These are phyloP conservation scores for Atherinomorus stipes DNA, from an alignment of 2,113 vertebrate species.

Conservation along the genomic window DNA sequence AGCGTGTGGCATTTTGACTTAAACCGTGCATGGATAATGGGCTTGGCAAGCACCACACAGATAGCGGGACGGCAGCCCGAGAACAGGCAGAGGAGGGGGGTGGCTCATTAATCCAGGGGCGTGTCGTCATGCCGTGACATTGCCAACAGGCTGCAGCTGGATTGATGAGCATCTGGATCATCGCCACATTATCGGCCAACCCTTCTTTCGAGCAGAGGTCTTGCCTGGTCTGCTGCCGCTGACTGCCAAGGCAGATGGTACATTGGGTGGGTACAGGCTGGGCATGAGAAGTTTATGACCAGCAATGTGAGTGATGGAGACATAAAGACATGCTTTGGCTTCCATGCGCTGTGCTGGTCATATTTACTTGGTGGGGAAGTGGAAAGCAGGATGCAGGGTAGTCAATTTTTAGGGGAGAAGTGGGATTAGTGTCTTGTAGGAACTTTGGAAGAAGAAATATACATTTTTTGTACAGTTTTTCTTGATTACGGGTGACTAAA, in stretches of 20 bases:
- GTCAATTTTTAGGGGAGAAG: slow-evolving; percentile 26
- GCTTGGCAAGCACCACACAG: slow-evolving; percentile 62
- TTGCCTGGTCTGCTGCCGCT: slow-evolving; percentile 53
- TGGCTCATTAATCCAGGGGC: slow-evolving; percentile 63
- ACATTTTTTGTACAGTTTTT: no score
- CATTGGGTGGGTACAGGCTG: slow-evolving; percentile 46
- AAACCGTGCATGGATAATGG: slow-evolving; percentile 72
- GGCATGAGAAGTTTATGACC: slow-evolving; percentile 57
- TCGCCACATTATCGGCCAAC: slow-evolving; percentile 11
- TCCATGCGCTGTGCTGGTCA: slow-evolving; percentile 52
- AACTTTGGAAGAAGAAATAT: not conserved
- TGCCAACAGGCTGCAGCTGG: slow-evolving; percentile 76
- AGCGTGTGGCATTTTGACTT: slow-evolving; percentile 73
- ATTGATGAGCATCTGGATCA: slow-evolving; percentile 65
- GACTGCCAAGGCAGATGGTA: slow-evolving; percentile 76
- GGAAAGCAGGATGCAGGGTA: slow-evolving; percentile 42
- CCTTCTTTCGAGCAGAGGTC: slow-evolving; percentile 42
- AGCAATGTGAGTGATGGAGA: slow-evolving; percentile 58
- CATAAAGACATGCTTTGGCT: slow-evolving; percentile 59
- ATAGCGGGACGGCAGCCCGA: slow-evolving; percentile 62
- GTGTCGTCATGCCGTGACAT: slow-evolving; percentile 50
- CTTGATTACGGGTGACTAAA: no score
- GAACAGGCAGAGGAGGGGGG: slow-evolving; percentile 18
- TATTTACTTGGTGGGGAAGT: slow-evolving; percentile 64
- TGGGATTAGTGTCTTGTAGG: slow-evolving; percentile 9